Base-by-base conservation (phyloP, 2,113 vertebrate species). In the Stictonetta naevosa region DNA sequence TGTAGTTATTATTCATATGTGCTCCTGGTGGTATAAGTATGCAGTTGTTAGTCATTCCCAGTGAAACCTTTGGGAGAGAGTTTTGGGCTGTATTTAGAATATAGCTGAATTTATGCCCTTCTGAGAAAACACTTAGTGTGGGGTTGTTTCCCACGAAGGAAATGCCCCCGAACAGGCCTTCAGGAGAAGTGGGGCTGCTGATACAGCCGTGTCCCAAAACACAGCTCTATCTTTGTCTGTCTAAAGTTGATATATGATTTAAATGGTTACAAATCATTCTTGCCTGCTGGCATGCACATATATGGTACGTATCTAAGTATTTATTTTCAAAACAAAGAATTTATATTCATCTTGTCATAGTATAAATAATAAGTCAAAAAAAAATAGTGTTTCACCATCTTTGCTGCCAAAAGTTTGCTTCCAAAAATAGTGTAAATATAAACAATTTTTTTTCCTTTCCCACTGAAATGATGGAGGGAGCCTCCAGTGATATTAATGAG, bases 1-100 rank as follows among this genome's bases (percentile, higher is more conserved):
- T 7, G 6, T 0, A 25, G 15, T 42, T 44, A 40, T 0, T n/a
- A 53, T 74, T 75, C 1, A 0, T 28, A 8, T 11, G 12, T 74
- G 13, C 53, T 40, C 23, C 31, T 26, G 40, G 1, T 50, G 38
- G 7, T 26, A 36, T n/a, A 2, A 0, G 4, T 73, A 26, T 0
- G 4, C 1, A 4, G 58, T 69, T 71, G 11, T 58, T 48, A 66
- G 28, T 25, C 29, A 66, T 73, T 60, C 33, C 44, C 40, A 19
- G 3, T 19, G 5, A 66, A 76, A 50, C 28, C 14, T 69, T 28
- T 77, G 60, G 6, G 68, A n/a, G 8, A 34, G 9, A 67, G 21
- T 26, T 91, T 84, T 59, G 28, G 80, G 5, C 44, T 75, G 8
- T 38, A 11, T 59, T 84, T 63, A 91, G 31, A 55, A 33, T 42